These are phyloP conservation scores for Malaclemys terrapin DNA, from an alignment of 2,113 vertebrate genomes.

Conservation along the genomic window DNA sequence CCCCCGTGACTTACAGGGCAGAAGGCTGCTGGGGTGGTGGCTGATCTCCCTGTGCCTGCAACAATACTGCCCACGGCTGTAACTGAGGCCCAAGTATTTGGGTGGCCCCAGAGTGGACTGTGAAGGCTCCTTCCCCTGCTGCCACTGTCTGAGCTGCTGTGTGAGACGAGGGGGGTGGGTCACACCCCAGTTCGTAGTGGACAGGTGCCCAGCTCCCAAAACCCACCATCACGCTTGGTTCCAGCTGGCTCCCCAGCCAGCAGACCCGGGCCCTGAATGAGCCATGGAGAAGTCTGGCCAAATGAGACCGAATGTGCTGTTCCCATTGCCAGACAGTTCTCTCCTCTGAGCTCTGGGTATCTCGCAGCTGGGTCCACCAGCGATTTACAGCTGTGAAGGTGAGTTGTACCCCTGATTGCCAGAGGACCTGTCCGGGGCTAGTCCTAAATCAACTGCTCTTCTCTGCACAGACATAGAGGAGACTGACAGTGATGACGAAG, in stretches of 20 bases:
- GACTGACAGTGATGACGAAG: slow-evolving; percentile 41
- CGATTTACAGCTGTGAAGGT: too few species aligned
- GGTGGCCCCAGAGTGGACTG: not conserved
- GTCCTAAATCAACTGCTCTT: not conserved
- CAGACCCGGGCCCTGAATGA: not conserved
- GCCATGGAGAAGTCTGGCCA: too few species aligned
- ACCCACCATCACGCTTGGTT: not conserved
- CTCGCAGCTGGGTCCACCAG: too few species aligned
- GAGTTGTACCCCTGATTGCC: not conserved
- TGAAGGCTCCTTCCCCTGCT: not conserved
- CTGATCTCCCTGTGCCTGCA: not conserved
- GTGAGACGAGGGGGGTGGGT: not conserved
- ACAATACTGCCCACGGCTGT: not conserved
- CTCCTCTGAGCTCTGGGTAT: not conserved
- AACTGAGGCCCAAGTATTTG: not conserved
- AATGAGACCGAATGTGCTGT: not conserved
- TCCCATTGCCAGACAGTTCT: not conserved
- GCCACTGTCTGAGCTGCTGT: not conserved
- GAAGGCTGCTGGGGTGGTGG: not conserved
- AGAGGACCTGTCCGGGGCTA: fast-evolving
- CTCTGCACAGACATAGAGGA: slow-evolving; percentile 30
- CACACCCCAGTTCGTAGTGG: not conserved
- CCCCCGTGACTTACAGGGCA: not conserved
- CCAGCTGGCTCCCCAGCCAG: not conserved
- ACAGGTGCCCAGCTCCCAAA: not conserved